Conservation (phyloP, 2,888 invertebrate genomes). For the Pteria penguin region DNA sequence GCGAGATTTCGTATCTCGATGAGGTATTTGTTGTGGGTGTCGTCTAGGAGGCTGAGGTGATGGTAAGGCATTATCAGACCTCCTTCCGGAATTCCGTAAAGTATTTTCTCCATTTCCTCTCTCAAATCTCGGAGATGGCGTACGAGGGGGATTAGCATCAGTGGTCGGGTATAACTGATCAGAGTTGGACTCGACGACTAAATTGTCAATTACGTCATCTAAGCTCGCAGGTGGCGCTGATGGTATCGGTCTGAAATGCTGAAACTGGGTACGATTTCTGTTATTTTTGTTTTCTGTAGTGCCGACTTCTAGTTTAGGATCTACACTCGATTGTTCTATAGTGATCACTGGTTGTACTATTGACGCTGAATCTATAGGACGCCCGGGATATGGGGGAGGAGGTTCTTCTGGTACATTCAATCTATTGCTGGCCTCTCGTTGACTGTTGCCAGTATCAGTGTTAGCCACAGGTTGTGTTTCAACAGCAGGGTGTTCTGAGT, state of each 20-base stretch:
- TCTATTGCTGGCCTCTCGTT: not conserved
- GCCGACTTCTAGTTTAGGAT: not conserved
- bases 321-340: not conserved
- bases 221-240: conserved; percentile 12
- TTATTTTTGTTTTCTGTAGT: not conserved
- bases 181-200: not conserved
- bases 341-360: not conserved
- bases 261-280: not conserved
- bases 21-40: not conserved
- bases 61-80: not conserved
- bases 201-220: not conserved
- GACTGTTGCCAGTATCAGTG: not conserved
- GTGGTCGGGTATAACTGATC: not conserved
- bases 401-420: conserved; percentile 7
- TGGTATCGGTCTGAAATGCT: conserved; percentile 18
- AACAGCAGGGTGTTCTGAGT: not conserved
- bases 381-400: conserved; percentile 16
- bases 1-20: not conserved
- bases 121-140: not conserved
- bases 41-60: not conserved
- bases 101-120: not conserved
- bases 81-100: not conserved
- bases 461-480: too few species aligned
- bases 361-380: not conserved
- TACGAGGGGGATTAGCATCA: not conserved